Conservation (phyloP, 2,888 invertebrate species). For the Drosophila dives region DNA sequence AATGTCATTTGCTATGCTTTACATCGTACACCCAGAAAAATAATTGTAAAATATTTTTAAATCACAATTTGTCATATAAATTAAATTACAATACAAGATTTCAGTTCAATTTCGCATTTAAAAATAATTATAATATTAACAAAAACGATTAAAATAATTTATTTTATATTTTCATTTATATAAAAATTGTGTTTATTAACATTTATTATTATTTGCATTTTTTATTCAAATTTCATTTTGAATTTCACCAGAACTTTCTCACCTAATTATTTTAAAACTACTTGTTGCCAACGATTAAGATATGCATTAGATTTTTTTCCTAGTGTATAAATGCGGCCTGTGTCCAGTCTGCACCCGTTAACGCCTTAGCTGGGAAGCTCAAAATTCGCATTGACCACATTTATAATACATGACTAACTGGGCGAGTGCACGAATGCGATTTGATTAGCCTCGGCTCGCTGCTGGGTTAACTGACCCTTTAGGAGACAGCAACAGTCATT, state of each 20-base stretch:
- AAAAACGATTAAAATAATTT: background rate
- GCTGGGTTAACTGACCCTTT: conserved; percentile 71
- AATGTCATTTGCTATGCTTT: conserved; percentile 71
- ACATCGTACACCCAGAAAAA: conserved; percentile 8
- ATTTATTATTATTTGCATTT: background rate
- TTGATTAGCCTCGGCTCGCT: conserved; percentile 50
- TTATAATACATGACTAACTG: conserved; percentile 63
- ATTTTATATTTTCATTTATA: background rate
- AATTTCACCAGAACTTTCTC: background rate
- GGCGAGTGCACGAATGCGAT: conserved; percentile 43
- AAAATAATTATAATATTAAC: no score
- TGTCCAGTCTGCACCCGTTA: conserved; percentile 18
- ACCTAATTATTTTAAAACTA: no score
- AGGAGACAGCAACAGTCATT: conserved; percentile 23
- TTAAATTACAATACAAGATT: background rate
- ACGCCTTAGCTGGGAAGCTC: conserved; percentile 31
- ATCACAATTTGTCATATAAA: background rate
- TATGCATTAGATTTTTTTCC: background rate
- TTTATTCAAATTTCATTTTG: background rate
- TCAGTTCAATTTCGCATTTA: background rate
- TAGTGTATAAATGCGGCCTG: conserved; percentile 19
- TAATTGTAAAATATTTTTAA: background rate
- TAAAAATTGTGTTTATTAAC: background rate
- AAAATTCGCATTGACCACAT: conserved; percentile 73
- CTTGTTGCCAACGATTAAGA: background rate